Conservation (phyloP, 2,888 invertebrate species). For the Sphecodes monilicornis region DNA sequence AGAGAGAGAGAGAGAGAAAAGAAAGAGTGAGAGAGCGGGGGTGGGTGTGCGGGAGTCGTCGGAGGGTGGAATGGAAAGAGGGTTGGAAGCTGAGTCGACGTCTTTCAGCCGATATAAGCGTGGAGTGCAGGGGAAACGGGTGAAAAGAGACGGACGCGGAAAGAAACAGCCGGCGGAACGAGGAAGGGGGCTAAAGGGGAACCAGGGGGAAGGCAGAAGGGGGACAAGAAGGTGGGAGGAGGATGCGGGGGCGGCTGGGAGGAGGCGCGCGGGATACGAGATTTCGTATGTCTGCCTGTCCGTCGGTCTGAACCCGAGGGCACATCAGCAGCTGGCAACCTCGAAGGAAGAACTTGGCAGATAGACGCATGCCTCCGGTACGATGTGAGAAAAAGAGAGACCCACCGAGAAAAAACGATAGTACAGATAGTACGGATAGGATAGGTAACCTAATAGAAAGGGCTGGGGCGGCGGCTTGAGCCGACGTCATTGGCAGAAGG, state of each 20-base stretch:
- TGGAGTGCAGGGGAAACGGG: constrained; percentile 60
- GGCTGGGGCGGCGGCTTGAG: constrained; percentile 75
- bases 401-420: constrained; percentile 63
- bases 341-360: constrained; percentile 74
- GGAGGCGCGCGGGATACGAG: constrained; percentile 76
- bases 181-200: background rate
- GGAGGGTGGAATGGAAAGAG: constrained; percentile 72
- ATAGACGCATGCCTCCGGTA: constrained; percentile 72
- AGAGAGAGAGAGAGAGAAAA: background rate
- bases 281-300: constrained; percentile 80
- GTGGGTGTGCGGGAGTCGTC: constrained; percentile 56
- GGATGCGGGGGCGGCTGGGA: constrained; percentile 45
- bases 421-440: constrained; percentile 79
- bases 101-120: constrained; percentile 77
- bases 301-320: constrained; percentile 77
- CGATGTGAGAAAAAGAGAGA: constrained; percentile 63
- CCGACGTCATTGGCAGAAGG: constrained; percentile 83
- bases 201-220: background rate
- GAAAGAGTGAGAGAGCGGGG: background rate
- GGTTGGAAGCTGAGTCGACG: constrained; percentile 82
- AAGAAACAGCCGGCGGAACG: constrained; percentile 39
- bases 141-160: constrained; percentile 57
- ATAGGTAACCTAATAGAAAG: constrained; percentile 83
- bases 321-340: constrained; percentile 79
- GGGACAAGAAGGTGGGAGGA: background rate